Conservation (phyloP, 2,888 invertebrate genomes). For the Ichneumoninae sp. region DNA sequence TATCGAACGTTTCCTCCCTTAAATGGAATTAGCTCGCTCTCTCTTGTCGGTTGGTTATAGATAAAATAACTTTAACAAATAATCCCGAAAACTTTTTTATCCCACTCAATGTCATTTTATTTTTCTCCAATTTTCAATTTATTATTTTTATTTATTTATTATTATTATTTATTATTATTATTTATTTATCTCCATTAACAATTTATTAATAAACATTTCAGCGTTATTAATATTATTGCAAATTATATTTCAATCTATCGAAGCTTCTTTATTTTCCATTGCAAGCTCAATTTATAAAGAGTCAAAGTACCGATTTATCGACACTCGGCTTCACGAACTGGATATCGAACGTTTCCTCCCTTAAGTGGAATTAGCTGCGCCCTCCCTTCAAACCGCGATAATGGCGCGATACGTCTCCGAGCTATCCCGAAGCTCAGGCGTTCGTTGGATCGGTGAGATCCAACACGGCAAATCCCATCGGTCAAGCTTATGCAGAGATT, state of each 20-base stretch:
- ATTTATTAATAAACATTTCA: too few species aligned
- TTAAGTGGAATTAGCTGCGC: background rate
- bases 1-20: background rate
- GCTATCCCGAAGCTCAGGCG: background rate
- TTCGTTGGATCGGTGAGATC: slow-evolving; percentile 14
- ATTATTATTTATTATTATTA: too few species aligned
- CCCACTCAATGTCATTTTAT: too few species aligned
- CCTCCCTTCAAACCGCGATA: background rate
- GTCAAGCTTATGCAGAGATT: slow-evolving; percentile 55
- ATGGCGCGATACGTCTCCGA: background rate
- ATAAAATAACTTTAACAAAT: background rate
- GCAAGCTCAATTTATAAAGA: background rate
- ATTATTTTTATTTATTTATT: too few species aligned
- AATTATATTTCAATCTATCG: too few species aligned
- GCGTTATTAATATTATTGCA: too few species aligned
- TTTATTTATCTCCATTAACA: too few species aligned
- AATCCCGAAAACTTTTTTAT: background rate
- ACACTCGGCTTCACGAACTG: background rate
- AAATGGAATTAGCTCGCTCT: background rate
- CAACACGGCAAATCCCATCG: slow-evolving; percentile 26
- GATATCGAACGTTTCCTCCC: background rate
- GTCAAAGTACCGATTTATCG: background rate
- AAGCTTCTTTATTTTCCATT: too few species aligned
- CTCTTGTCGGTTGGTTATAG: background rate
- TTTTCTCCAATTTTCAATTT: too few species aligned